Base-by-base conservation (phyloP, 1,140 invertebrate species). In the Pseudomyrmex sp. region DNA sequence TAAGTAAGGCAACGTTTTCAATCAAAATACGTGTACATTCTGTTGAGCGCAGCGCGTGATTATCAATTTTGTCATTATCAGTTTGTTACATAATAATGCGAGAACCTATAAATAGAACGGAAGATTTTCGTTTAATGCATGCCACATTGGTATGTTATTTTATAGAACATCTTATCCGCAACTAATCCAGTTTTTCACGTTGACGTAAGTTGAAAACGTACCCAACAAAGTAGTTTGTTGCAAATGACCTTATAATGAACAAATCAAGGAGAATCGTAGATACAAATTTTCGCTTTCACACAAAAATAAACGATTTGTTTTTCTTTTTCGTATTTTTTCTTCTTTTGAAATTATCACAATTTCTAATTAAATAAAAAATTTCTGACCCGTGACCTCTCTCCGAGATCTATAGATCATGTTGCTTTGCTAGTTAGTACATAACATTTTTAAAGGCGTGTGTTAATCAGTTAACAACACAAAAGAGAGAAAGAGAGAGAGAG, bases 151-250 rank as follows among this genome's bases (percentile, higher is more conserved):
- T 94, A 91, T 94, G 91, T 94, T 94, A 93, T 93, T 94, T 94
- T 94, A 91, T 94, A 94, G 93, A 94, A 94, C 92, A 90, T 94
- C 93, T 94, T 94, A 94, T 94, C 92, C 91, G 93, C 93, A 90
- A 94, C 94, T 94, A 94, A 94, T 94, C 93, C 94, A 91, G 94
- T 94, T 93, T 94, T 94, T 94, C 93, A 94, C 88, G 92, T 94
- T 91, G 93, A 93, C 93, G 94, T 94, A 94, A 94, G 93, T 94
- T 93, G 90, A 89, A 35, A 92, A 91, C 90, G 91, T 91, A 93
- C 90, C 92, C 91, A 79, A 52, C 58, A 92, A 26, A 26, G 91
- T 93, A 93, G 90, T 90, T 90, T 86, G 86, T 89, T 89, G 85
- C 85, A 86, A 91, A 18, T 90, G 75, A 85, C 46, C 48, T 75